These are phyloP conservation scores for Nanorana parkeri DNA, from an alignment of 2,113 vertebrate species.

Conservation along the genomic window DNA sequence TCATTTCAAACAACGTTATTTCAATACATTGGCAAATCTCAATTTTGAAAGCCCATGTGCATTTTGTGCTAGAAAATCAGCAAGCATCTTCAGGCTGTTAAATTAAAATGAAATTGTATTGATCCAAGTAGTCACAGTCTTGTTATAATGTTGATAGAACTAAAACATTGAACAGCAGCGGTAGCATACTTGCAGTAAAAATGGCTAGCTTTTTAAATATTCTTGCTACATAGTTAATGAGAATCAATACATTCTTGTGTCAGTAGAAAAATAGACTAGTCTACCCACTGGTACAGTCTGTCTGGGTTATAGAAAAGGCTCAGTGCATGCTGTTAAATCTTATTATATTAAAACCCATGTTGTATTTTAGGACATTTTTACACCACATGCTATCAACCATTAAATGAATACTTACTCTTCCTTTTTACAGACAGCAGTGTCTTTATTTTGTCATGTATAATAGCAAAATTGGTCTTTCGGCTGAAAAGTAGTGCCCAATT, in stretches of 20 bases:
- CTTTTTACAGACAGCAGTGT: too few species aligned
- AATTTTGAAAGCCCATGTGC: conserved; percentile 15
- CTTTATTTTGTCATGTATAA: too few species aligned
- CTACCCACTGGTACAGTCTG: not conserved
- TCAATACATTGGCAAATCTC: conserved; percentile 1
- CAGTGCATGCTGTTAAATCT: not conserved
- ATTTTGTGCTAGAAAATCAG: conserved; percentile 24
- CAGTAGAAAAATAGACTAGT: conserved; percentile 15
- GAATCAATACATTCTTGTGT: conserved; percentile 41
- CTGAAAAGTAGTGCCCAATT: too few species aligned
- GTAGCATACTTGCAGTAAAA: conserved; percentile 24
- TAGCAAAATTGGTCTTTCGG: too few species aligned
- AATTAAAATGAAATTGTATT: conserved; percentile 45
- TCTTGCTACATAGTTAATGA: conserved; percentile 40
- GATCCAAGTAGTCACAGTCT: conserved; percentile 25
- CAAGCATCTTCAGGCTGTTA: conserved; percentile 36
- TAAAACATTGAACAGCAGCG: conserved; percentile 17
- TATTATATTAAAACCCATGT: not conserved
- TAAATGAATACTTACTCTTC: too few species aligned
- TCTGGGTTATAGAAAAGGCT: not conserved
- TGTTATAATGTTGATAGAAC: conserved; percentile 29
- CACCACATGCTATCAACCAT: too few species aligned
- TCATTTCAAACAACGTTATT: not conserved
- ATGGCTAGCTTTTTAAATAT: conserved; percentile 31
- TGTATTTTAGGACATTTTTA: too few species aligned